phyloP scores from a whole-genome alignment of 1,140 invertebrate genomes.

The Battus philenor region DNA sequence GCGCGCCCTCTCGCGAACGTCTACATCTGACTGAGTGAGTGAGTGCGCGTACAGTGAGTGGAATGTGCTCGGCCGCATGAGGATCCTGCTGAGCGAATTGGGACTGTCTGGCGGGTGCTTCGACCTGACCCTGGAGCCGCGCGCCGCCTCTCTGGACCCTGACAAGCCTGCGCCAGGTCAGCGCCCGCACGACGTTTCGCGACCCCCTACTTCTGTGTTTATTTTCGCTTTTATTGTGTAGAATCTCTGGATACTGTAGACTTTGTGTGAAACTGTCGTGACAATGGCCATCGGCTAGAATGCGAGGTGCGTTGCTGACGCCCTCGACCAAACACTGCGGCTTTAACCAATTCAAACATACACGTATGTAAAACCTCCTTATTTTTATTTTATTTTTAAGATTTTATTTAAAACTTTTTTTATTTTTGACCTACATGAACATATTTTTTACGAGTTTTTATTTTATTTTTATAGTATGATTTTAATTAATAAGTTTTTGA shows the following conservation, averaged over 20 bases:
- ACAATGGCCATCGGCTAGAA: slow-evolving; percentile 74
- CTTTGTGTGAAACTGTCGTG: slow-evolving; percentile 71
- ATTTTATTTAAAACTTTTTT: slow-evolving; percentile 23
- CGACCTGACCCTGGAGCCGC: slow-evolving; percentile 70
- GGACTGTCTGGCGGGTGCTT: slow-evolving; percentile 73
- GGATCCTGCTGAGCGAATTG: slow-evolving; percentile 76
- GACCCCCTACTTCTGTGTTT: slow-evolving; percentile 68
- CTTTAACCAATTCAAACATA: slow-evolving; percentile 69
- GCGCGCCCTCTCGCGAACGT: slow-evolving; percentile 51
- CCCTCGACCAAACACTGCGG: slow-evolving; percentile 69
- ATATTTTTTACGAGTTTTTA: not conserved
- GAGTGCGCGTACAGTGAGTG: slow-evolving; percentile 73
- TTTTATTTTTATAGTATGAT: not conserved
- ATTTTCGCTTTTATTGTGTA: slow-evolving; percentile 74
- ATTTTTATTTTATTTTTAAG: slow-evolving; percentile 22
- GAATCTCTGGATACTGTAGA: slow-evolving; percentile 69
- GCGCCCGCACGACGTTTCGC: slow-evolving; percentile 61
- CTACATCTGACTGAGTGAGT: slow-evolving; percentile 61
- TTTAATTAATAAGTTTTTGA: not conserved
- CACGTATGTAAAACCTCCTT: slow-evolving; percentile 65
- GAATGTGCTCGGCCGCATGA: slow-evolving; percentile 75
- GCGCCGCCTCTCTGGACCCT: slow-evolving; percentile 68
- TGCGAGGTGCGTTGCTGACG: slow-evolving; percentile 74
- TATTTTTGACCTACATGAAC: slow-evolving; percentile 12
- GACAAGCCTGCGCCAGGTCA: slow-evolving; percentile 74